Evolutionary conservation across 1,140 invertebrate species (phyloP), one percentile per base, ranked within the genome.

Genomic region (Tetragnatha versicolor): DNA sequence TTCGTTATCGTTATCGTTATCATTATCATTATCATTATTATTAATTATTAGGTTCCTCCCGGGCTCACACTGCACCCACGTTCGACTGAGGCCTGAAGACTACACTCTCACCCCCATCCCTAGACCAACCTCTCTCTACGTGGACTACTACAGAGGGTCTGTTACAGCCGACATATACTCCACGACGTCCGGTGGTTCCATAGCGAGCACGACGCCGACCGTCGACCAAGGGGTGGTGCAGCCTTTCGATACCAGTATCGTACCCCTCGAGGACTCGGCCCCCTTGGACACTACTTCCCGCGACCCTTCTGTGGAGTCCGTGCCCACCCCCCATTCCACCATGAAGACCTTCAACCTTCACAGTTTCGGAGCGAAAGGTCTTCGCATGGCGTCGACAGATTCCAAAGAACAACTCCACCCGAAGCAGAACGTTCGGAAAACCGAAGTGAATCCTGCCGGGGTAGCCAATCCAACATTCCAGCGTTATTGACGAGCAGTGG

Each of bases 191-290:
- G 79, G 69, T 9, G 73, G 80, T 17, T 69, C 73, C n/a, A 61
- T 58, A 27, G 61, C 60, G 6, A 65, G 45, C n/a, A 58, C 72
- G 12, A 51, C 75, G 9, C 45, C 49, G 25, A 53, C 61, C 4
- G 70, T 73, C 5, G 79, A 61, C 9, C 69, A 68, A 63, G 78
- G 78, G 3, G 33, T 81, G 2, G 65, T 81, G 6, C 80, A 81
- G 29, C 61, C 81, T 37, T 82, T 78, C 33, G 81, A 82, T 33
- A 82, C 81, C 3, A 82, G 81, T 42, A 79, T 82, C 25, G 79
- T 82, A 3, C 81, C 81, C 2, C 42, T 82, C 0, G 80, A 82
- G 60, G 81, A 82, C 42, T 79, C 73, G 27, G 42, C 60, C 35
- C 20, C 60, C 39, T 35, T 77, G 20, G 45, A 29, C 6, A 61